A percentile compares a stretch with the other conserved stretches of the same genome.
Evolutionary conservation across 2,888 invertebrate genomes (phyloP).

Genomic region (Drosophila prolongata): DNA sequence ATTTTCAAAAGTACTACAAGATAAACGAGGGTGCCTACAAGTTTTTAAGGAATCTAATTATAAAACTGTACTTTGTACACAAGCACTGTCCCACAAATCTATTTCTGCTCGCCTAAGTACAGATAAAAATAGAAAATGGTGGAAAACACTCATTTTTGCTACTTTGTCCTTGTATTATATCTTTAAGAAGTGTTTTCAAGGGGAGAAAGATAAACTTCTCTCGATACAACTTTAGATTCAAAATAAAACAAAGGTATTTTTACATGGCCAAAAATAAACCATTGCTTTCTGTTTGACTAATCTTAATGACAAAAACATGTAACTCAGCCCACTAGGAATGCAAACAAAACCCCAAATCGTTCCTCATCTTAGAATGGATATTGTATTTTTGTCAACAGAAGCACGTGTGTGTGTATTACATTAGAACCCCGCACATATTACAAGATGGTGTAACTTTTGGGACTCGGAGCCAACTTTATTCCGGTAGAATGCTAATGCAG

Average conservation of each 20-base stretch:
- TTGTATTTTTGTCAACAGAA: conserved; percentile 16
- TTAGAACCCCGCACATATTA: conserved; percentile 28
- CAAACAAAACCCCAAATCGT: conserved; percentile 18
- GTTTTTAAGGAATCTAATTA: too few species aligned
- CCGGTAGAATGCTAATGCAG: conserved; percentile 71
- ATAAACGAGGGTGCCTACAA: too few species aligned
- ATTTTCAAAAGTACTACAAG: too few species aligned
- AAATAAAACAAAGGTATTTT: neutral
- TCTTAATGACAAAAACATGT: conserved; percentile 15
- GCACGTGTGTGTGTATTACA: conserved; percentile 14
- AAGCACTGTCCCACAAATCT: too few species aligned
- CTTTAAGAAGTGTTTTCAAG: too few species aligned
- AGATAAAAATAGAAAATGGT: too few species aligned
- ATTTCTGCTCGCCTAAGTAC: too few species aligned
- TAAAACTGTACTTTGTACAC: too few species aligned
- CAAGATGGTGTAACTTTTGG: conserved; percentile 50
- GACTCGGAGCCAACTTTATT: conserved; percentile 65
- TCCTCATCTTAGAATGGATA: neutral
- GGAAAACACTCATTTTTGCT: too few species aligned
- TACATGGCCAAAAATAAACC: neutral
- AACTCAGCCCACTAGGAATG: conserved; percentile 9
- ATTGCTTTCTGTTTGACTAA: conserved; percentile 10
- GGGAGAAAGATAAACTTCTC: too few species aligned
- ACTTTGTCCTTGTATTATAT: neutral
- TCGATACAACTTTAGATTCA: too few species aligned